Evolutionary conservation across 1,140 invertebrate genomes (phyloP).

Genomic region (Anadara kagoshimensis): DNA sequence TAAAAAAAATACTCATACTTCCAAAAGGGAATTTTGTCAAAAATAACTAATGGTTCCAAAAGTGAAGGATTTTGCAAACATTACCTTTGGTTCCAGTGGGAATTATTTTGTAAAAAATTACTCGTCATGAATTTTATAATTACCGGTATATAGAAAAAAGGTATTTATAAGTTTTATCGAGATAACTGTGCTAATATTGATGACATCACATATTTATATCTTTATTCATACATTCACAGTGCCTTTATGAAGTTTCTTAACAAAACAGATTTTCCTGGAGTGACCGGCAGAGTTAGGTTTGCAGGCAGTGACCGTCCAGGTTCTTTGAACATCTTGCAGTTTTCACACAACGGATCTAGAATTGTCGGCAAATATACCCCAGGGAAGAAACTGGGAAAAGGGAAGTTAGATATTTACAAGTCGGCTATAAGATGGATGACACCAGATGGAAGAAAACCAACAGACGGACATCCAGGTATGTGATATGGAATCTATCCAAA

Average conservation of each 20-base stretch:
- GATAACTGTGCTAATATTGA: too few species aligned
- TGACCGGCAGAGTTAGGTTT: slow-evolving; percentile 86
- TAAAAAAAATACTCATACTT: too few species aligned
- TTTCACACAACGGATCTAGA: slow-evolving; percentile 76
- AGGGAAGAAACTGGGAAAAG: slow-evolving; percentile 59
- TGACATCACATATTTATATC: too few species aligned
- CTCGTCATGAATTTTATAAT: too few species aligned
- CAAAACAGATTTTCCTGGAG: slow-evolving; percentile 82
- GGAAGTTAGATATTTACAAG: slow-evolving; percentile 75
- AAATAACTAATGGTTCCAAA: too few species aligned
- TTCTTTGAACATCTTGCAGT: slow-evolving; percentile 83
- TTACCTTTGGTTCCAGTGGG: too few species aligned
- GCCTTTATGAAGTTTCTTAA: slow-evolving; percentile 74
- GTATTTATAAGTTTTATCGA: too few species aligned
- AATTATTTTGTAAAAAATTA: too few species aligned
- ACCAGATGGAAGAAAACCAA: slow-evolving; percentile 76
- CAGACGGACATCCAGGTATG: slow-evolving; percentile 80
- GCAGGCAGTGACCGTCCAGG: slow-evolving; percentile 81
- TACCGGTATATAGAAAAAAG: too few species aligned
- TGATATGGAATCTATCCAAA: neutral
- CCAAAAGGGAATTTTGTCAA: too few species aligned
- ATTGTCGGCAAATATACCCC: slow-evolving; percentile 81
- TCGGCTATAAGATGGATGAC: slow-evolving; percentile 81
- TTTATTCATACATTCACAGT: slow-evolving; percentile 59
- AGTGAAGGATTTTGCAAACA: too few species aligned